phyloP scores from a whole-genome alignment of 2,113 vertebrate species.

The Balaeniceps rex region DNA sequence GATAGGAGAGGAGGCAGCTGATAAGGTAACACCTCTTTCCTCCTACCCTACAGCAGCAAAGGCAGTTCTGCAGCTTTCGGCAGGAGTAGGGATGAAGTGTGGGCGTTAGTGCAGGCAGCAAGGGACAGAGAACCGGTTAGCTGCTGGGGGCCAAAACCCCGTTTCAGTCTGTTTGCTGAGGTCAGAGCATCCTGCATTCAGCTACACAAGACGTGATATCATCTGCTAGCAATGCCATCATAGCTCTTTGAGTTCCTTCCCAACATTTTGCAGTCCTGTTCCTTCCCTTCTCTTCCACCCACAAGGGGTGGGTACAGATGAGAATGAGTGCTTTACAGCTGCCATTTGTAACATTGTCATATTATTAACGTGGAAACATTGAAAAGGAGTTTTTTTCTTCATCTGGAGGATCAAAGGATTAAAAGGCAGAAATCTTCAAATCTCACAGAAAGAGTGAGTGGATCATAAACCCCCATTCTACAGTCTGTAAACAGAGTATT shows the following conservation, averaged over 20 bases:
- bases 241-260: not conserved
- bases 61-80: slow-evolving; percentile 1
- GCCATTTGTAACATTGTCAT: not conserved
- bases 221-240: not conserved
- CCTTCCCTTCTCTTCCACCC: not conserved
- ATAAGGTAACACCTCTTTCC: not conserved
- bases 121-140: not conserved
- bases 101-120: not conserved
- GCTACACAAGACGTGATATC: not conserved
- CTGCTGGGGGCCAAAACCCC: not conserved
- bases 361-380: not conserved
- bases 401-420: slow-evolving; percentile 1
- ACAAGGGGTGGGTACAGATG: not conserved
- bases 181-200: not conserved
- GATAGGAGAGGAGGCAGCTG: not conserved
- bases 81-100: not conserved
- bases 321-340: not conserved
- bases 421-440: not conserved
- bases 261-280: not conserved
- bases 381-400: not conserved
- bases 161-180: not conserved
- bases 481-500: not conserved
- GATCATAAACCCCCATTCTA: not conserved
- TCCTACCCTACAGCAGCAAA: not conserved
- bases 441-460: not conserved